A percentile compares a stretch with the other conserved stretches of the same genome.
phyloP scores from a whole-genome alignment of 2,113 vertebrate species.

The Caracal caracal region DNA sequence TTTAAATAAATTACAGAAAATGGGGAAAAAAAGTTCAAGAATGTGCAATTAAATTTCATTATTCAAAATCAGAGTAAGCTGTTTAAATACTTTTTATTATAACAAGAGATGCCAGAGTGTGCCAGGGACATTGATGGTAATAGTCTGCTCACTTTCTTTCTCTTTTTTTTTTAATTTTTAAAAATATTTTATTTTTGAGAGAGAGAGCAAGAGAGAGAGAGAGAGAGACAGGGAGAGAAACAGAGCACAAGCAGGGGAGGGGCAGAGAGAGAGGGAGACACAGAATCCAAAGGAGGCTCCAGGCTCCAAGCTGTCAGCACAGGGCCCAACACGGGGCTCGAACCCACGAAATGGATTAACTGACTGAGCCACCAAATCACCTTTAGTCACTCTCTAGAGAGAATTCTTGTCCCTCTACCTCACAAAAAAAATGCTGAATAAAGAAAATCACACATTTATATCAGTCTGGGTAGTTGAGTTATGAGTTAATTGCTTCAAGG shows the following conservation, averaged over 20 bases:
- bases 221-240: too few species aligned
- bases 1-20: conserved; percentile 34
- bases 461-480: conserved; percentile 6
- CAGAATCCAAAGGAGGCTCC: too few species aligned
- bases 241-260: too few species aligned
- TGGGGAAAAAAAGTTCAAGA: background rate
- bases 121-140: background rate
- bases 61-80: conserved; percentile 5
- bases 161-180: too few species aligned
- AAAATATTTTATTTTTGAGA: too few species aligned
- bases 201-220: too few species aligned
- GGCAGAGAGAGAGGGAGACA: too few species aligned
- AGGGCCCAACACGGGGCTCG: too few species aligned
- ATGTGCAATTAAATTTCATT: background rate
- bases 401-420: background rate
- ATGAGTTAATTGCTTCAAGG: background rate
- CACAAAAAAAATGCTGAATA: background rate
- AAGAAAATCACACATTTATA: background rate
- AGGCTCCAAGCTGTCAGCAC: too few species aligned
- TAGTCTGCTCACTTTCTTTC: background rate
- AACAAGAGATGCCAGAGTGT: background rate
- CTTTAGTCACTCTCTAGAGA: background rate
- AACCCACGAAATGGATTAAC: too few species aligned
- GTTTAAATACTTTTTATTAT: conserved; percentile 4
- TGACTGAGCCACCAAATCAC: too few species aligned